Evolutionary conservation across 2,113 vertebrate species (phyloP), one percentile per base, ranked within the genome.

Genomic region (Poicephalus meyeri): DNA sequence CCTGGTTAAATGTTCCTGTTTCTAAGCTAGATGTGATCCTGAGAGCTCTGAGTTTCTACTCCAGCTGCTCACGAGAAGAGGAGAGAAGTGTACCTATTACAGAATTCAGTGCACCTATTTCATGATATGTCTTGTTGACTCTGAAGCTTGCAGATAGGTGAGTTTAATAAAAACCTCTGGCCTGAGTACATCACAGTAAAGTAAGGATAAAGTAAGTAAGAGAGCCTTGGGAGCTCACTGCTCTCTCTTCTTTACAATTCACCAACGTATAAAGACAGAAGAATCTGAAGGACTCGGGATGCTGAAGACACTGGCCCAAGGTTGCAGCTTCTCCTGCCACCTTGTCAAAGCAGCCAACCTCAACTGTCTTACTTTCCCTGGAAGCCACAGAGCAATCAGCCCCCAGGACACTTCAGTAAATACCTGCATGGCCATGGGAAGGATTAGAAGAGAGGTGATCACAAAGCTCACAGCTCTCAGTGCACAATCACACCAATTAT

Each of bases 301-400:
- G 47, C 76, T 28, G 53, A 74, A 74, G 61, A 65, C 20, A 18
- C 16, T 9, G 49, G 35, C 41, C 47, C 24, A 44, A 52, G 42
- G 23, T 31, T 24, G 53, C 33, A 23, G 42, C 55, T 70, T 47
- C 55, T 25, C 24, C 41, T 52, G 46, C 14, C 29, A 31, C 39
- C 7, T 16, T 10, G n/a, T 10, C 71, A 83, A 60, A 83, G 60
- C 44, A 72, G 21, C 65, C 77, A 53, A 10, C 33, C n/a, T 35
- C 2, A 1, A n/a, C 28, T 42, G 47, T 33, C 41, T 61, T 2
- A 0, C 6, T 39, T 33, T 23, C 11, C 35, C 29, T n/a, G 44
- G 58, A 65, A 58, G 65, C 58, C 50, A 16, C 3, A 18, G 41
- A 80, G 24, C 61, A 68, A 11, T 10, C 8, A 53, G 29, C 25